These are phyloP conservation scores for Cephus pygmeus DNA, from an alignment of 2,888 invertebrate genomes.

Conservation along the genomic window DNA sequence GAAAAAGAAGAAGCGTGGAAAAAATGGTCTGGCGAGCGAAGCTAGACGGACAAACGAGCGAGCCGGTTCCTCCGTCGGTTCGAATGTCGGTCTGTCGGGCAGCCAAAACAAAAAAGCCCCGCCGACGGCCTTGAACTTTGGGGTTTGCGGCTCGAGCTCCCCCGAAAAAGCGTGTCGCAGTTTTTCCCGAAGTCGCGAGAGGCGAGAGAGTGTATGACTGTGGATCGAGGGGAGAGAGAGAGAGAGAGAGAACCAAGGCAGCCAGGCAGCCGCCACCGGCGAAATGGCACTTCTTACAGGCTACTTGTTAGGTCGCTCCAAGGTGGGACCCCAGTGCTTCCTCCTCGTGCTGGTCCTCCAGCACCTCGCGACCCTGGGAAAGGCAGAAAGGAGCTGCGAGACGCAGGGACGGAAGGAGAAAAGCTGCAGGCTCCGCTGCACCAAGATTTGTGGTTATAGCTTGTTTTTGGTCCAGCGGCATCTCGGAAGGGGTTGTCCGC, in stretches of 20 bases:
- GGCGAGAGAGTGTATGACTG: too few relatives aligned
- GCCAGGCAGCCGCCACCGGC: constrained; percentile 35
- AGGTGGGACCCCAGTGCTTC: constrained; percentile 6
- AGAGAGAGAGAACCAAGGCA: not conserved
- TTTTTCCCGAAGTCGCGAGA: constrained; percentile 54
- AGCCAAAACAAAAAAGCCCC: constrained; percentile 51
- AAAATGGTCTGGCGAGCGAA: constrained; percentile 18
- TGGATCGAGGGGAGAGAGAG: too few relatives aligned
- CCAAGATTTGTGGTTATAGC: constrained; percentile 62
- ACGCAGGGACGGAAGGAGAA: not conserved
- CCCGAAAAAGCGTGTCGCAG: constrained; percentile 63
- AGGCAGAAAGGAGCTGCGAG: not conserved
- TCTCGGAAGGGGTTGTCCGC: constrained; percentile 4
- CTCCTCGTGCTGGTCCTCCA: constrained; percentile 2
- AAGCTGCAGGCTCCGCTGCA: constrained; percentile 13
- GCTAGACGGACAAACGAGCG: not conserved
- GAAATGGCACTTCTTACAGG: constrained; percentile 62
- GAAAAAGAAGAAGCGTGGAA: constrained; percentile 4
- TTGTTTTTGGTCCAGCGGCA: constrained; percentile 46
- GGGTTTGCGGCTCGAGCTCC: constrained; percentile 45
- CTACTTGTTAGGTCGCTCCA: constrained; percentile 61
- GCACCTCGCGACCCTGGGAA: not conserved
- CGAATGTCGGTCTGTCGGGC: constrained; percentile 35
- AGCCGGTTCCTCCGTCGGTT: not conserved
- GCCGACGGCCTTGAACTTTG: constrained; percentile 62